These are phyloP conservation scores for Antechinus stuartii DNA, from an alignment of 2,113 vertebrate genomes.

Conservation along the genomic window DNA sequence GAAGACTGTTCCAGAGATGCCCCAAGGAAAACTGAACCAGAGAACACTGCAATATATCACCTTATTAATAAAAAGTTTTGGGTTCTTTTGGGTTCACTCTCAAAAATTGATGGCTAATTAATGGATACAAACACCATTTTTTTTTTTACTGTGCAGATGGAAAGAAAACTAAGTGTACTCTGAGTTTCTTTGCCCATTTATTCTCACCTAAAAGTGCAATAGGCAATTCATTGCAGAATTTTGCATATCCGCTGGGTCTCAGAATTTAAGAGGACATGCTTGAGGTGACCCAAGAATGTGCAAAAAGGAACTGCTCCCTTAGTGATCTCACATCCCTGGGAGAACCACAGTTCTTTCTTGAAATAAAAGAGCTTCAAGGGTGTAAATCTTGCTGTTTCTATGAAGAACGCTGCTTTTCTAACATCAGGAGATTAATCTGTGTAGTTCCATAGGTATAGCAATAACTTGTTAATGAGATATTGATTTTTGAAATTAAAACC, in stretches of 20 bases:
- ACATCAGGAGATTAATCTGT: slow-evolving; percentile 53
- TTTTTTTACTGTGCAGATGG: neutral
- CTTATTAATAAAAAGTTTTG: neutral
- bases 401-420: slow-evolving; percentile 42
- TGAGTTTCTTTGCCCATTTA: neutral
- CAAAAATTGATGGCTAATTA: neutral
- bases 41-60: neutral
- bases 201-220: neutral
- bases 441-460: slow-evolving; percentile 63
- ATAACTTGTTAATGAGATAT: slow-evolving; percentile 80
- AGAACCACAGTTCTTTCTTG: neutral
- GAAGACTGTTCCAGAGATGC: no score
- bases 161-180: neutral
- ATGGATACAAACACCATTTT: neutral
- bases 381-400: slow-evolving; percentile 10
- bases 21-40: no score
- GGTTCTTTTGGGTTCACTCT: neutral
- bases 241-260: neutral
- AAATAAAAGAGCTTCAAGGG: slow-evolving; percentile 14
- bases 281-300: neutral
- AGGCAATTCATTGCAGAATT: neutral
- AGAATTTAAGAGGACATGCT: neutral
- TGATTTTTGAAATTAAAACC: slow-evolving; percentile 81
- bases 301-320: neutral
- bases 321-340: neutral